Percentiles rank a stretch among this genome's conserved stretches.
Conservation (phyloP, 2,113 vertebrate genomes). For the Potamarius usumacintae region DNA sequence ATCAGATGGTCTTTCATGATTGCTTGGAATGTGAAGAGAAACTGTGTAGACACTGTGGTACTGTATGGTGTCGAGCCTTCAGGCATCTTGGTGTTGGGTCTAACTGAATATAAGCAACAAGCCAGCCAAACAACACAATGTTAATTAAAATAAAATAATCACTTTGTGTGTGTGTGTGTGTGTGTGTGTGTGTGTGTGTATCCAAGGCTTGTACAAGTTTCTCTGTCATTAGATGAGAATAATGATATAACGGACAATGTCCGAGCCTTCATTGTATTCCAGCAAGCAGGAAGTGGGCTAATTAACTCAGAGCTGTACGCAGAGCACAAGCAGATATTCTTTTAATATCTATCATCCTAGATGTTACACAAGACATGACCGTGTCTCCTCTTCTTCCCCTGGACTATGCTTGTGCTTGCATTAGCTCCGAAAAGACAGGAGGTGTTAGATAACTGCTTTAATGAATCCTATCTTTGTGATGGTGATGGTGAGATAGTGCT, state of each 20-base stretch:
- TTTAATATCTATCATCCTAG: constrained; percentile 71
- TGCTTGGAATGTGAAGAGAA: neutral
- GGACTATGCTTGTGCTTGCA: constrained; percentile 66
- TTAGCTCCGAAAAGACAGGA: constrained; percentile 56
- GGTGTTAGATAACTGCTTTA: constrained; percentile 65
- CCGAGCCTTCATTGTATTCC: constrained; percentile 58
- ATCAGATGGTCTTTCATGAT: neutral
- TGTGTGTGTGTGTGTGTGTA: neutral
- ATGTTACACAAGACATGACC: constrained; percentile 66
- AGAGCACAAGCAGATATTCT: constrained; percentile 56
- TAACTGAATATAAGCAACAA: neutral
- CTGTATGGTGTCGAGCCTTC: neutral
- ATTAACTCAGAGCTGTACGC: constrained; percentile 67
- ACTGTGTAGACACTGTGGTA: neutral
- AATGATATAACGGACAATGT: constrained; percentile 56
- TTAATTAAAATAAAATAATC: neutral
- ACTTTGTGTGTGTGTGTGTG: neutral
- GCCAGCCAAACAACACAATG: neutral
- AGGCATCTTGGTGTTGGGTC: neutral
- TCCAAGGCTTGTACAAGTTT: constrained; percentile 36
- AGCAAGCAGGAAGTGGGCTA: constrained; percentile 65
- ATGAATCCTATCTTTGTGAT: constrained; percentile 56
- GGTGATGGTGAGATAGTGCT: constrained; percentile 8
- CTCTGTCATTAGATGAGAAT: constrained; percentile 32
- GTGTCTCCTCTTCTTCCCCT: constrained; percentile 16